Evolutionary conservation across 2,113 vertebrate species (phyloP).

Genomic region (Channa maculata): DNA sequence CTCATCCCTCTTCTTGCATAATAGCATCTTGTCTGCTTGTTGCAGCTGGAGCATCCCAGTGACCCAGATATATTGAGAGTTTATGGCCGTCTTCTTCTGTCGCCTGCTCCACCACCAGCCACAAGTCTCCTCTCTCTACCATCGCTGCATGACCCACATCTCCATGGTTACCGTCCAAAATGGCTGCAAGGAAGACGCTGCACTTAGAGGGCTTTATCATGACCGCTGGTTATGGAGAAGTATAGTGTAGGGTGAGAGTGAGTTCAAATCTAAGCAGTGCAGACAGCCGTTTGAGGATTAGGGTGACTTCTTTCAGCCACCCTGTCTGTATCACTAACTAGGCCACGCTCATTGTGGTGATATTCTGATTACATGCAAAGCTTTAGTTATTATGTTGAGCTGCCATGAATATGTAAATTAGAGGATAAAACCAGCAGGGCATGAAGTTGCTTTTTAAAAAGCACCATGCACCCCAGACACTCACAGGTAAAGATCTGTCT

Average conservation of each 20-base stretch:
- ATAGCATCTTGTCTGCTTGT: constrained; percentile 73
- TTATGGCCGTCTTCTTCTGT: constrained; percentile 78
- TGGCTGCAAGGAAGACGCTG: constrained; percentile 58
- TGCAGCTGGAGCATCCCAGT: constrained; percentile 86
- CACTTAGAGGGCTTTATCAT: constrained; percentile 18
- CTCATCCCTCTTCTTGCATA: constrained; percentile 73
- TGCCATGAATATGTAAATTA: constrained; percentile 59
- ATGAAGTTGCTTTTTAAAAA: constrained; percentile 23
- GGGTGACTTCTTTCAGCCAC: constrained; percentile 56
- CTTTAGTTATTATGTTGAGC: constrained; percentile 52
- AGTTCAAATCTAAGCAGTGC: constrained; percentile 14
- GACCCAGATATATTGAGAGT: constrained; percentile 92
- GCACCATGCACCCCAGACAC: constrained; percentile 29
- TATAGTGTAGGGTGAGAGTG: constrained; percentile 37
- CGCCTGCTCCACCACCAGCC: constrained; percentile 70
- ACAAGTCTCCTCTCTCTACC: constrained; percentile 79
- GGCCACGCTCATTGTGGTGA: constrained; percentile 73
- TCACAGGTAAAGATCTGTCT: constrained; percentile 20
- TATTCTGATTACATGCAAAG: constrained; percentile 75
- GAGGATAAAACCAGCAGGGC: constrained; percentile 56
- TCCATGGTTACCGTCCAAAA: constrained; percentile 87
- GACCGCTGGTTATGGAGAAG: constrained; percentile 45
- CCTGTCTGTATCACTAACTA: constrained; percentile 55
- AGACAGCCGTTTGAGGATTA: constrained; percentile 66
- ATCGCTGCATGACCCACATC: constrained; percentile 89